phyloP scores from a whole-genome alignment of 2,113 vertebrate genomes.

The Corvus hawaiiensis region DNA sequence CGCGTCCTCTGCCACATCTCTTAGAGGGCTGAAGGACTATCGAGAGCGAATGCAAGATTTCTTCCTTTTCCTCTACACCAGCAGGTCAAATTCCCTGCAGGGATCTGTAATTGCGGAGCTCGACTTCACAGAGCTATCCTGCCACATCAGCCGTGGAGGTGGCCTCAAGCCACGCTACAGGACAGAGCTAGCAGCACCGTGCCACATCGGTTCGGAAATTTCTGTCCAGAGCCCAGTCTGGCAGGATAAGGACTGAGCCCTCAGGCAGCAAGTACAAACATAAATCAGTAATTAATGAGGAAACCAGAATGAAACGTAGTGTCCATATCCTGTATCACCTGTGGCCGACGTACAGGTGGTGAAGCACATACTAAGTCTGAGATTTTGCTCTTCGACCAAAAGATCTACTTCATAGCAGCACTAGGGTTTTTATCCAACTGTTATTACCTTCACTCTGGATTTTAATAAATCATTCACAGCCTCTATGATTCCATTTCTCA shows the following conservation, averaged over 20 bases:
- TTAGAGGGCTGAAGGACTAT: accelerated
- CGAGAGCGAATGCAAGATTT: background rate
- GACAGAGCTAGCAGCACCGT: accelerated
- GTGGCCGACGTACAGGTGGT: accelerated
- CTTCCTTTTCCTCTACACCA: accelerated
- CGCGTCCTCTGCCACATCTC: background rate
- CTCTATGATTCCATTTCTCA: background rate
- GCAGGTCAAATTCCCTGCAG: background rate
- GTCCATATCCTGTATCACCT: accelerated
- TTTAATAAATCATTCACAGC: background rate
- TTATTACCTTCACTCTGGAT: background rate
- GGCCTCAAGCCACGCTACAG: background rate
- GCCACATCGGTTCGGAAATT: too few species aligned
- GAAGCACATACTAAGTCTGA: accelerated
- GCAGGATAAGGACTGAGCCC: background rate
- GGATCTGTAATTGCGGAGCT: too few species aligned
- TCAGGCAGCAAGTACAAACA: background rate
- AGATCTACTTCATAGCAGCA: background rate
- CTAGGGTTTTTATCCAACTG: background rate
- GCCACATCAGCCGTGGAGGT: accelerated
- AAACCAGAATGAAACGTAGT: accelerated
- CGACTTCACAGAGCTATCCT: background rate
- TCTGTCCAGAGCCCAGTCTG: background rate
- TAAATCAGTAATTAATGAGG: background rate
- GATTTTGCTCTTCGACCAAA: background rate